Percentiles rank a stretch among this genome's conserved stretches.
phyloP scores from a whole-genome alignment of 2,888 invertebrate genomes.

The Mellilla xanthometata region DNA sequence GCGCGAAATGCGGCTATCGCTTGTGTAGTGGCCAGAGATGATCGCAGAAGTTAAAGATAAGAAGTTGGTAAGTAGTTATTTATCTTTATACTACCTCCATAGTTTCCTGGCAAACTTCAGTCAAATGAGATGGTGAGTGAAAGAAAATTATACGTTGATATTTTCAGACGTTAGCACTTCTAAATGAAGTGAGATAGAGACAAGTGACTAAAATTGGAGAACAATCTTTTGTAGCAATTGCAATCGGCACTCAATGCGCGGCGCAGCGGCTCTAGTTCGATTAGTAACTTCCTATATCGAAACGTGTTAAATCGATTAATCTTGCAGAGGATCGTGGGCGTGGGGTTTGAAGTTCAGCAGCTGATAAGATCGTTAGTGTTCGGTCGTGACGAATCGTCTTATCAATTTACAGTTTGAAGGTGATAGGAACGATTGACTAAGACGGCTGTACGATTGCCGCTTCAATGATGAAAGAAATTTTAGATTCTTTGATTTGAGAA shows the following conservation, averaged over 20 bases:
- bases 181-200: no score
- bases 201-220: no score
- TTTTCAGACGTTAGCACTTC: no score
- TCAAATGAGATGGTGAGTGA: no score
- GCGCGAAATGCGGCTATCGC: constrained; percentile 35
- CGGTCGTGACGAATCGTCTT: constrained; percentile 36
- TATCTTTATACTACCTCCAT: no score
- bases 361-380: constrained; percentile 28
- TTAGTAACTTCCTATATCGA: background rate
- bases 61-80: no score
- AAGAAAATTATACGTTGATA: no score
- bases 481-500: no score
- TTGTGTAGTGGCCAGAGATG: constrained; percentile 37
- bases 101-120: no score
- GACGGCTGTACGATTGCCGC: background rate
- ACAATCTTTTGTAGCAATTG: no score
- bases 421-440: constrained; percentile 12
- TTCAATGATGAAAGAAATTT: background rate
- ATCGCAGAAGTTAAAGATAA: constrained; percentile 37
- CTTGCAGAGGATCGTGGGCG: constrained; percentile 5
- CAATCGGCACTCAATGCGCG: no score
- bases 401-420: constrained; percentile 35
- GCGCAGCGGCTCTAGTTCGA: no score
- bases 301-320: constrained; percentile 5
- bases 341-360: constrained; percentile 25